These are phyloP conservation scores for Morphnarchus princeps DNA, from an alignment of 2,113 vertebrate genomes.

Conservation along the genomic window DNA sequence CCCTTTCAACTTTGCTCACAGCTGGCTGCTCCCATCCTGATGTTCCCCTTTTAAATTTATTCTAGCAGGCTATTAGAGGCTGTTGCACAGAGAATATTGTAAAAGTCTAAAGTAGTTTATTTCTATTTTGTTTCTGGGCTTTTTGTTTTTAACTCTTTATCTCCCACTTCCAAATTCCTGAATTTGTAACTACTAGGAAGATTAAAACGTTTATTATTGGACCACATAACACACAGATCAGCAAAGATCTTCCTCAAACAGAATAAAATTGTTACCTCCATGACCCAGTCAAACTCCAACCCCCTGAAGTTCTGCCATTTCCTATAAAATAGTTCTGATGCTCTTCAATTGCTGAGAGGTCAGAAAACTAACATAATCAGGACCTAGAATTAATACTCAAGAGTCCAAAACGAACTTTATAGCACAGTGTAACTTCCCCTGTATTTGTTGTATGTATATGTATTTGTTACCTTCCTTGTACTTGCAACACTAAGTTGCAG, in stretches of 20 bases:
- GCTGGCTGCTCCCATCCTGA: conserved; percentile 22
- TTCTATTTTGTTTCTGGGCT: not conserved
- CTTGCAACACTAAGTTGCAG: conserved; percentile 93
- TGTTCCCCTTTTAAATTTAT: conserved; percentile 14
- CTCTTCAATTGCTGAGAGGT: not conserved
- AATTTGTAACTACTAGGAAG: not conserved
- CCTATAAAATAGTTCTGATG: not conserved
- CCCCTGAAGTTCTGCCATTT: not conserved
- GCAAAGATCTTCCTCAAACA: not conserved
- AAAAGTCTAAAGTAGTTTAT: conserved; percentile 4
- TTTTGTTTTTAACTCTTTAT: conserved; percentile 19
- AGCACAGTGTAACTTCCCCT: not conserved
- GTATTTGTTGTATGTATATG: not conserved
- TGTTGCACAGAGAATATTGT: conserved; percentile 1
- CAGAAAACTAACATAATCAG: not conserved
- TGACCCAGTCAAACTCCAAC: not conserved
- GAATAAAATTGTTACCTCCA: not conserved
- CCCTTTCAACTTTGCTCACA: conserved; percentile 42
- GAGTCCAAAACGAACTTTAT: not conserved
- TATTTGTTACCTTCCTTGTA: conserved; percentile 88
- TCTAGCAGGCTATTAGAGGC: conserved; percentile 35
- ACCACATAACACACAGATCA: not conserved
- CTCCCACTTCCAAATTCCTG: not conserved
- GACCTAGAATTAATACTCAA: not conserved
- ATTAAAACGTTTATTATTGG: not conserved